phyloP scores from a whole-genome alignment of 2,113 vertebrate species.

The Mola mola region DNA sequence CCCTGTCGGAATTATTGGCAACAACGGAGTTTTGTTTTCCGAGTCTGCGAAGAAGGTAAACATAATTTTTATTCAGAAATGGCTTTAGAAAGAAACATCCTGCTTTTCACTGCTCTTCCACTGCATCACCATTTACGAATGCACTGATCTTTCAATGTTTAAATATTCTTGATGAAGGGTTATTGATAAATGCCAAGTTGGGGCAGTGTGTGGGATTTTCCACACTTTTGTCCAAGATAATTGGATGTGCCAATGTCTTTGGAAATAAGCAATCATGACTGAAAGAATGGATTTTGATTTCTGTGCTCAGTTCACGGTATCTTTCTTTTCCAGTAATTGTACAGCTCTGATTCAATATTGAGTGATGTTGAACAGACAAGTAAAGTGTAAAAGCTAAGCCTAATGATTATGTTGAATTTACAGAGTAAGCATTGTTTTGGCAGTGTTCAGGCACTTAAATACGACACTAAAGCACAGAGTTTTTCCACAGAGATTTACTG shows the following conservation, averaged over 20 bases:
- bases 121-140: no score
- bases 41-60: conserved; percentile 96
- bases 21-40: conserved; percentile 98
- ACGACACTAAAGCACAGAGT: background rate
- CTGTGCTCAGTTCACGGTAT: no score
- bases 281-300: no score
- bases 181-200: background rate
- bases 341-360: background rate
- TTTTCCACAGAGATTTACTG: conserved; percentile 25
- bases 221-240: no score
- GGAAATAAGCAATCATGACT: no score
- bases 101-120: no score
- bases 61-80: background rate
- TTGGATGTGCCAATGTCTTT: no score
- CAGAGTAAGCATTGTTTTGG: background rate
- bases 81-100: no score
- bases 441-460: conserved; percentile 45
- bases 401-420: conserved; percentile 5
- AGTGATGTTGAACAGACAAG: background rate
- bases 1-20: conserved; percentile 95
- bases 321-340: no score
- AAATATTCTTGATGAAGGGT: background rate
- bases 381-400: conserved; percentile 9
- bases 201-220: no score
- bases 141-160: background rate